Evolutionary conservation across 1,140 invertebrate species (phyloP).

Genomic region (Capitella teleta): DNA sequence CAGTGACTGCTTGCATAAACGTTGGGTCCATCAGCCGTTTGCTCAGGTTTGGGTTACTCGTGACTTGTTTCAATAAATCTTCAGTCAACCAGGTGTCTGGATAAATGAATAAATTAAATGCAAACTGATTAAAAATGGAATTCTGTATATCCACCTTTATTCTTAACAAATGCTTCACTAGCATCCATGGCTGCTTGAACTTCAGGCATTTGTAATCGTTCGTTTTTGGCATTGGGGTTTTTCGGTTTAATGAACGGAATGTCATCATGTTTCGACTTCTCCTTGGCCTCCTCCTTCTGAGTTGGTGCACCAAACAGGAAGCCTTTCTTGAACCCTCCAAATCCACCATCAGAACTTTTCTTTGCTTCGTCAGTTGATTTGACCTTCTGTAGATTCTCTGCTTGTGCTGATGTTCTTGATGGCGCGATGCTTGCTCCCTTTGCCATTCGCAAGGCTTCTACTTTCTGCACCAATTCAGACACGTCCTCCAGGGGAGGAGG

Average conservation of each 20-base stretch:
- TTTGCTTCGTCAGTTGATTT: neutral
- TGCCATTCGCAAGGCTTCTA: conserved; percentile 13
- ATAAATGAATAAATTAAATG: neutral
- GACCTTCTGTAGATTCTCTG: neutral
- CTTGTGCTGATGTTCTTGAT: neutral
- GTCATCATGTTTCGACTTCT: conserved; percentile 9
- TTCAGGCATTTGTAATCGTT: conserved; percentile 16
- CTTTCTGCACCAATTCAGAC: conserved; percentile 21
- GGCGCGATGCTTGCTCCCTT: neutral
- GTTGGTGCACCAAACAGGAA: conserved; percentile 20
- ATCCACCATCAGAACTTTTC: too few species aligned
- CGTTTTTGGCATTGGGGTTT: conserved; percentile 7
- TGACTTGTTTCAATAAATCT: conserved; percentile 23
- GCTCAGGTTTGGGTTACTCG: conserved; percentile 21
- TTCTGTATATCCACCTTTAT: conserved; percentile 19
- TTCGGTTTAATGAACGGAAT: conserved; percentile 24
- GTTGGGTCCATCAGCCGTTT: conserved; percentile 22
- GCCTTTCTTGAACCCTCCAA: conserved; percentile 29
- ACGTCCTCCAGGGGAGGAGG: conserved; percentile 25
- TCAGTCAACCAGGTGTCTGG: conserved; percentile 24
- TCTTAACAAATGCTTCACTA: conserved; percentile 17
- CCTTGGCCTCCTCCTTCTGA: neutral
- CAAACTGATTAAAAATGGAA: neutral
- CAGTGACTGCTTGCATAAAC: conserved; percentile 26
- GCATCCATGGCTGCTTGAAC: conserved; percentile 24